A percentile compares a stretch with the other conserved stretches of the same genome.
These are phyloP conservation scores for Trichogramma pretiosum DNA, from an alignment of 1,140 invertebrate genomes.

Conservation along the genomic window DNA sequence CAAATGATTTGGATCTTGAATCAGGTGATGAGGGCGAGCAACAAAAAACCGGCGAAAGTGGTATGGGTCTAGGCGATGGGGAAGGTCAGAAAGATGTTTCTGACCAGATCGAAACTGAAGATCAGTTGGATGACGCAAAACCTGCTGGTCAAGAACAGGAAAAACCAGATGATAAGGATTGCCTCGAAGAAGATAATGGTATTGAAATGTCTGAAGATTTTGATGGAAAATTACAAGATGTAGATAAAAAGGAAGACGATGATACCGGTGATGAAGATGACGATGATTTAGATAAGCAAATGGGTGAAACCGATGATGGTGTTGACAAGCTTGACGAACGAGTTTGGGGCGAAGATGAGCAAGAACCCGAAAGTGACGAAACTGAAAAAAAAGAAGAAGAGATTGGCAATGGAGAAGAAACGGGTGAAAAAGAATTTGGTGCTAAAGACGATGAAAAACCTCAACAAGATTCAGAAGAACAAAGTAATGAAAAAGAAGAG, in stretches of 20 bases:
- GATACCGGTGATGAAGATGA: conserved; percentile 56
- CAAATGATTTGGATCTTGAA: conserved; percentile 66
- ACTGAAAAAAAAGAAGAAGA: conserved; percentile 55
- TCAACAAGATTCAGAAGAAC: conserved; percentile 42
- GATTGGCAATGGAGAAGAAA: conserved; percentile 45
- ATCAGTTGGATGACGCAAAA: conserved; percentile 86
- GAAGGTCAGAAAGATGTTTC: conserved; percentile 92
- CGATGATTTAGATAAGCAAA: conserved; percentile 76
- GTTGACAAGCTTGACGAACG: conserved; percentile 72
- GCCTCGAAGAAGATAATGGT: conserved; percentile 85
- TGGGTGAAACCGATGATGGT: conserved; percentile 83
- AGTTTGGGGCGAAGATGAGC: conserved; percentile 81
- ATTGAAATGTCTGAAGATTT: conserved; percentile 92
- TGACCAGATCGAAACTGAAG: conserved; percentile 85
- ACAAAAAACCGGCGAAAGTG: conserved; percentile 49
- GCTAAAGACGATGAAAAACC: conserved; percentile 46
- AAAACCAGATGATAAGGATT: conserved; percentile 66
- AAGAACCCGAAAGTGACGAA: conserved; percentile 55
- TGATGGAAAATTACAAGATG: conserved; percentile 74
- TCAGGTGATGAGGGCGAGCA: conserved; percentile 52
- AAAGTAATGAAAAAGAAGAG: conserved; percentile 28
- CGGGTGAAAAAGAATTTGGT: conserved; percentile 55
- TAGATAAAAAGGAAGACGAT: conserved; percentile 60
- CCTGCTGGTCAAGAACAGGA: conserved; percentile 64
- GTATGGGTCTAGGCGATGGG: conserved; percentile 84